Evolutionary conservation across 2,888 invertebrate species (phyloP), one percentile per base, ranked within the genome.

Genomic region (Troides oblongomaculatus): DNA sequence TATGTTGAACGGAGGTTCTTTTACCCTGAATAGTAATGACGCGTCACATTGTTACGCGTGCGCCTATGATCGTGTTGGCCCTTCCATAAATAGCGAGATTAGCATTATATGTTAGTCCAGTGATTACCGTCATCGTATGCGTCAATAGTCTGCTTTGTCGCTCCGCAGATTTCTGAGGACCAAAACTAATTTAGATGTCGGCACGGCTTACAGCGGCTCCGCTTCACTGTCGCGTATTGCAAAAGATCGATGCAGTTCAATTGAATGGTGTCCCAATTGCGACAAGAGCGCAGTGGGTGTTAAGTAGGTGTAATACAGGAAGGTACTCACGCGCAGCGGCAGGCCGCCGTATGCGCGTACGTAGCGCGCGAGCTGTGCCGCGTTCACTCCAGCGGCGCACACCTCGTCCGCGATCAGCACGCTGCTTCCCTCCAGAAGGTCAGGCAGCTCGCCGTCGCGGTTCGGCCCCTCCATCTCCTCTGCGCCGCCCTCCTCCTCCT

Each of bases 311-410:
- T 30, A 30, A 30, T 5, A 30, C 30, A 4, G 30, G 30, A 17
- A 39, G 67, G n/a, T 63, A 69, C 73, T 72, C 2, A 84, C 87
- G 73, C 78, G 71, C 17, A 84, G 68, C 17, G 87, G 80, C 68
- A 89, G 93, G 81, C 95, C 96, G 62, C 94, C 93, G 84, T 94
- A 95, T 0, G 95, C 95, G 63, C 86, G 84, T 65, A 96, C 90
- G 81, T 94, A 94, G 69, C 94, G 83, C 64, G 77, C 78, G 66
- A 88, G 81, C 68, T 82, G 80, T 8, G 79, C 77, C 3, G 80
- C 78, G 61, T 81, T 82, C 64, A 90, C 81, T 7, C 84, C 80
- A 75, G 85, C 86, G 23, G 1, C 46, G 59, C 76, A 66, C 8
- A 66, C 73, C 12, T 74, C 78, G 46, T 74, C 75, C 21, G 39